These are phyloP conservation scores for Lagopus leucura DNA, from an alignment of 2,113 vertebrate species.

Conservation along the genomic window DNA sequence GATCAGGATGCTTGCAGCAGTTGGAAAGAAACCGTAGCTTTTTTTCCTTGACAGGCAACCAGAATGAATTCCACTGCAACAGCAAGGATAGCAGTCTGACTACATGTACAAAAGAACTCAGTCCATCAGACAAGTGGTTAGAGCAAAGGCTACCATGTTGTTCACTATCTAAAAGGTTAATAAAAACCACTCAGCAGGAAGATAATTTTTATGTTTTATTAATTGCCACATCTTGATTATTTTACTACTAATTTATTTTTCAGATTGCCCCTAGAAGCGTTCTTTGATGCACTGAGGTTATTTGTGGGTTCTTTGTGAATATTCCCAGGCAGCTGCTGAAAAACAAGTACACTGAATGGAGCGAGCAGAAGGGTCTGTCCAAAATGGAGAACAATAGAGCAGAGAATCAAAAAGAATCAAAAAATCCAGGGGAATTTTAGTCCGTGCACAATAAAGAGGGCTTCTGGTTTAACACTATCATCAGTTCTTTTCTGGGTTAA, in stretches of 20 bases:
- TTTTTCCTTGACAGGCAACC: neutral
- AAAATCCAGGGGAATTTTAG: neutral
- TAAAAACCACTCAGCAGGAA: neutral
- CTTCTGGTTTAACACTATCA: neutral
- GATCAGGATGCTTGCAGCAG: neutral
- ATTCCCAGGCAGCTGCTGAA: constrained; percentile 29
- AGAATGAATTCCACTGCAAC: neutral
- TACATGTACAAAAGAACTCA: neutral
- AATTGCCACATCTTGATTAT: neutral
- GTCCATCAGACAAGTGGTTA: neutral
- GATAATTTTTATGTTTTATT: neutral
- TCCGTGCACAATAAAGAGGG: neutral
- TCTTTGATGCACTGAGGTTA: neutral
- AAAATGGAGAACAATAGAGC: neutral
- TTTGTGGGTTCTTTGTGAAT: neutral
- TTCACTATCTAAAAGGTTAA: neutral
- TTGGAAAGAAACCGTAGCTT: neutral
- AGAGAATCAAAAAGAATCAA: neutral
- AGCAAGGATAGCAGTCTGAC: neutral
- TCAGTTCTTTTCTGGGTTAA: neutral
- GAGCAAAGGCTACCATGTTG: neutral
- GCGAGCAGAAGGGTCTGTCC: neutral
- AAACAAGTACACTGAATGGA: neutral
- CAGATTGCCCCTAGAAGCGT: neutral
- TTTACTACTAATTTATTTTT: neutral